Conservation (phyloP, 92 coral and sea anemone genomes). For the Parazoanthus atlanticus region DNA sequence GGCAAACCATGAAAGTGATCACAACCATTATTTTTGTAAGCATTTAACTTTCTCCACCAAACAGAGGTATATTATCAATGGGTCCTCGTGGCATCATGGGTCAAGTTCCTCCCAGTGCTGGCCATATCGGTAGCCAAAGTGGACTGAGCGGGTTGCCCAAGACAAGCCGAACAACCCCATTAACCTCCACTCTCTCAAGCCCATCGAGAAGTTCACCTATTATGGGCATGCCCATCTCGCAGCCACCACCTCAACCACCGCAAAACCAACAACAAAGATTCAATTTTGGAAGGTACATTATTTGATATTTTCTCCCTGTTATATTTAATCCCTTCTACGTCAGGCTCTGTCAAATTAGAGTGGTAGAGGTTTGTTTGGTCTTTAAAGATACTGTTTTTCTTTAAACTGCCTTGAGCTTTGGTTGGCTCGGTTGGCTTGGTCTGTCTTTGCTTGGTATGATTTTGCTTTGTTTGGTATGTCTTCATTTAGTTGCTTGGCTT, state of each 20-base stretch:
- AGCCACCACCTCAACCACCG: conserved; percentile 60
- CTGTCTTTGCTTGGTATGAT: too few relatives aligned
- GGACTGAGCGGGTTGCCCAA: conserved; percentile 76
- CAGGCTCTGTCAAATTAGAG: too few relatives aligned
- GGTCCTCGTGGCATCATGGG: conserved; percentile 86
- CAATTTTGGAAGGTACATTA: conserved; percentile 70
- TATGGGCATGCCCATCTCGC: conserved; percentile 66
- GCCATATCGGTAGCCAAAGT: conserved; percentile 84
- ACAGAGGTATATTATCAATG: conserved; percentile 96
- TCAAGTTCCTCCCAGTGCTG: conserved; percentile 78
- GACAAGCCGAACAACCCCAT: conserved; percentile 75
- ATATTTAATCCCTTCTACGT: too few relatives aligned
- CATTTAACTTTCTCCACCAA: conserved; percentile 23
- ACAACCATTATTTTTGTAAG: neutral
- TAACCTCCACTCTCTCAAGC: conserved; percentile 83
- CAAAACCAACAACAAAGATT: conserved; percentile 71
- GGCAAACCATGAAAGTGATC: neutral
- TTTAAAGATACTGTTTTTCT: too few relatives aligned
- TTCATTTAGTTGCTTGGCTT: too few relatives aligned
- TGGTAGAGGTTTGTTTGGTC: too few relatives aligned
- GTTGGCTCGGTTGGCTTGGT: too few relatives aligned
- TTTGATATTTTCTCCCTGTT: too few relatives aligned
- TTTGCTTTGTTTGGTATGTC: too few relatives aligned
- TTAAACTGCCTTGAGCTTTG: too few relatives aligned
- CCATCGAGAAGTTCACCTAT: conserved; percentile 76